Evolutionary conservation across 1,140 invertebrate genomes (phyloP).

Genomic region (Melipona quadrifasciata): DNA sequence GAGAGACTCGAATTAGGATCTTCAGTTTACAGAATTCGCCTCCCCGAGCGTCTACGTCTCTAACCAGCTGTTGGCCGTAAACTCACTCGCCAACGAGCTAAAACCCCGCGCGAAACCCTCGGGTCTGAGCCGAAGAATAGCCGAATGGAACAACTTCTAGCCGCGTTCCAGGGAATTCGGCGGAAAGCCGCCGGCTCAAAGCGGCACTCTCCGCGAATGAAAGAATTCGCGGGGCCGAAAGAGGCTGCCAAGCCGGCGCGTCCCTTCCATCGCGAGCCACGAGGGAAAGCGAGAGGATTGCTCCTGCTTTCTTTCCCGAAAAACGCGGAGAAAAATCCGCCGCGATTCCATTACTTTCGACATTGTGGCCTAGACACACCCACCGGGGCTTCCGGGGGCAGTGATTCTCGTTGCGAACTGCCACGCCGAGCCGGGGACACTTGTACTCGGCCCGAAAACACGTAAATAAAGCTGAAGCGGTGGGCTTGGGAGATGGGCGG

Average conservation of each 20-base stretch:
- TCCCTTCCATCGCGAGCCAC: neutral
- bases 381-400: slow-evolving; percentile 26
- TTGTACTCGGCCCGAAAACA: slow-evolving; percentile 62
- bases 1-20: neutral
- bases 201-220: slow-evolving; percentile 1
- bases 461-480: slow-evolving; percentile 67
- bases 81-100: neutral
- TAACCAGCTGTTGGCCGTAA: slow-evolving; percentile 14
- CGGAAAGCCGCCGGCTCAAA: neutral
- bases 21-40: neutral
- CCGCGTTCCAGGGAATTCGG: neutral
- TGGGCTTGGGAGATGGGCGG: neutral
- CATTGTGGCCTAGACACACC: slow-evolving; percentile 7
- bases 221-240: slow-evolving; percentile 2
- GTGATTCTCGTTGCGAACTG: slow-evolving; percentile 34
- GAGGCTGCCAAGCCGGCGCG: neutral
- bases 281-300: no score
- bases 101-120: neutral
- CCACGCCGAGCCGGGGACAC: slow-evolving; percentile 23
- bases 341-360: slow-evolving; percentile 26
- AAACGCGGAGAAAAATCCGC: slow-evolving; percentile 5
- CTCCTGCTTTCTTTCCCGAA: no score
- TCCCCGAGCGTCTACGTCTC: neutral
- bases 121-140: slow-evolving; percentile 7
- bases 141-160: neutral